Evolutionary conservation across 2,113 vertebrate genomes (phyloP), one percentile per base, ranked within the genome.

Genomic region (Phaethornis superciliosus): DNA sequence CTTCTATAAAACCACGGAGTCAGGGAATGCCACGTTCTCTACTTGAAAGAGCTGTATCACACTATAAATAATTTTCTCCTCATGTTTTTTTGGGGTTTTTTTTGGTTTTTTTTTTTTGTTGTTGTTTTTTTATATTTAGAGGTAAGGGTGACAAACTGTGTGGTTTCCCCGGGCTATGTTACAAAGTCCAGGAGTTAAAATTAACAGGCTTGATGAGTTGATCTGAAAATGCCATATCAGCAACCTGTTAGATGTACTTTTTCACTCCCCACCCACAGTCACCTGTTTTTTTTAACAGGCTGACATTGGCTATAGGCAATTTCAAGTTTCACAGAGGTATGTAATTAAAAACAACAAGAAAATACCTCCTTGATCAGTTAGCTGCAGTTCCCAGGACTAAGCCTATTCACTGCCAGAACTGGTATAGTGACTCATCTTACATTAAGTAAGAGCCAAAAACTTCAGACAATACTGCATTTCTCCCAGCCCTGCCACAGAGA

Each of bases 251-350:
- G 42, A 47, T 42, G 47, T 81, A 87, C 47, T 87, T 82, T 91
- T 76, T 71, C 35, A 27, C 5, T 72, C 78, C 65, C n/a, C 77
- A 72, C 82, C 49, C 65, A 59, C 10, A 90, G 24, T 86, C 88
- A 96, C 67, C 81, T 92, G 85, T 75, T 70, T 94, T 89, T 87
- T 62, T 74, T 65, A 89, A 92, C 54, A 94, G 13, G 12, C 35
- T 49, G n/a, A 23, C 21, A 68, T 58, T 37, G 12, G 63, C 55
- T 85, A 65, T 81, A 91, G 42, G 76, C 14, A 63, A 67, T 70
- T 89, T 82, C 89, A 89, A 15, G 26, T 85, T 96, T 85, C 28
- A 63, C 32, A 58, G 35, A 81, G 28, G 68, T 70, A 55, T 58
- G 71, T 82, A 40, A 85, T 79, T 84, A 74, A 82, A 24, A 80